phyloP scores from a whole-genome alignment of 2,888 invertebrate species.

The Cerastis rubricosa region DNA sequence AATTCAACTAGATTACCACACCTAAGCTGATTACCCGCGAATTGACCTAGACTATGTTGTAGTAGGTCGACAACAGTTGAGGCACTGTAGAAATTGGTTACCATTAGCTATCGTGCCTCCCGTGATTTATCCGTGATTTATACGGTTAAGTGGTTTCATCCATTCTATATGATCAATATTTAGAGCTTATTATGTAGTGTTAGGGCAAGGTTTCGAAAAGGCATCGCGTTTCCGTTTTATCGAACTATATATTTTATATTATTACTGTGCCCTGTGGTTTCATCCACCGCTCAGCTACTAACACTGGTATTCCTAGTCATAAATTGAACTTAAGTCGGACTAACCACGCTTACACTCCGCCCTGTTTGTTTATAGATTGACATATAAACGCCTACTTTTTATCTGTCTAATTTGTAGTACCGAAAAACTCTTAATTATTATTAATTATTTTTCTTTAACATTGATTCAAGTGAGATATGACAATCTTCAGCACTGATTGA shows the following conservation, averaged over 20 bases:
- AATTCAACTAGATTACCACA: neutral
- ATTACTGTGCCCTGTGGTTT: neutral
- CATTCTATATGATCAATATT: conserved; percentile 14
- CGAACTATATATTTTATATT: neutral
- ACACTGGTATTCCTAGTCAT: too few relatives aligned
- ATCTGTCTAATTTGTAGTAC: too few relatives aligned
- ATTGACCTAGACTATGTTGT: neutral
- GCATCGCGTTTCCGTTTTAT: neutral
- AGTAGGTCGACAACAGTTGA: neutral
- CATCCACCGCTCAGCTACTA: neutral
- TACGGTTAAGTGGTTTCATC: conserved; percentile 7
- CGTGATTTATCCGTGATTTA: too few relatives aligned
- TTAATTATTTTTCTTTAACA: too few relatives aligned
- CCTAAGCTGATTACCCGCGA: neutral
- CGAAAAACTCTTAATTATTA: too few relatives aligned
- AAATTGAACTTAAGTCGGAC: too few relatives aligned
- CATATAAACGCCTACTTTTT: too few relatives aligned
- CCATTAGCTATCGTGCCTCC: neutral
- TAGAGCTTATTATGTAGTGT: conserved; percentile 2
- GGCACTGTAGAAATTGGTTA: neutral
- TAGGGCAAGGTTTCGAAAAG: neutral
- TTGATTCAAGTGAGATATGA: too few relatives aligned
- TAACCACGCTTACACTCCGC: too few relatives aligned
- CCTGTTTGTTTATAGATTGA: too few relatives aligned
- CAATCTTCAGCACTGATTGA: too few relatives aligned